Conservation (phyloP, 2,113 vertebrate genomes). For the Egretta garzetta region DNA sequence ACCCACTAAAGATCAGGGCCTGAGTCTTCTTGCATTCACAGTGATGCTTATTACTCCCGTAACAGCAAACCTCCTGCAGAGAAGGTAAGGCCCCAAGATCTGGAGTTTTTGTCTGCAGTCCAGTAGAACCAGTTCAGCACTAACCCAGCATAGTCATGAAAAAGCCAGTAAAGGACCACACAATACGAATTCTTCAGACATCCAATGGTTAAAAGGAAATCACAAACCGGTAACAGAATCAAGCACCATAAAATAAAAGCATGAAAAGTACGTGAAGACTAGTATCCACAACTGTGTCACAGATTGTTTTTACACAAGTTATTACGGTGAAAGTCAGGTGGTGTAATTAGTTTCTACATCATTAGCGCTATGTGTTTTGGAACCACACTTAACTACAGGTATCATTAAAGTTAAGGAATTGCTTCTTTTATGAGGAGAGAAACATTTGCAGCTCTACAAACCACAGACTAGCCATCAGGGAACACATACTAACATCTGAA, state of each 20-base stretch:
- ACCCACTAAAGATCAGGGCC: neutral
- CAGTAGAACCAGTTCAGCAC: neutral
- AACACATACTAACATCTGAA: slow-evolving; percentile 24
- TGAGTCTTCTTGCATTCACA: neutral
- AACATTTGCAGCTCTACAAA: slow-evolving; percentile 49
- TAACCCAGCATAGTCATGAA: neutral
- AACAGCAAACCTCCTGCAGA: neutral
- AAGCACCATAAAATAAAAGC: neutral
- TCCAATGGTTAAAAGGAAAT: neutral
- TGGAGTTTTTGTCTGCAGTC: neutral
- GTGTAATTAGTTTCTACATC: slow-evolving; percentile 2
- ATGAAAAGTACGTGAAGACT: neutral
- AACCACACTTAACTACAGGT: slow-evolving; percentile 34
- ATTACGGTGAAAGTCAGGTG: neutral
- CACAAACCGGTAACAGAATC: neutral
- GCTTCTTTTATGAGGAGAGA: slow-evolving; percentile 28
- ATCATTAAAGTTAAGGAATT: slow-evolving; percentile 42
- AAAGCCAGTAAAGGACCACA: neutral
- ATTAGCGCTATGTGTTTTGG: slow-evolving; percentile 11
- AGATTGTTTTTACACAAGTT: neutral
- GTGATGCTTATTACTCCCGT: neutral
- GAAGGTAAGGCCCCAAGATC: neutral
- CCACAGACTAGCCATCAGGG: slow-evolving; percentile 18
- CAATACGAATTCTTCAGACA: neutral
- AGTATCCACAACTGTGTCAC: neutral